A percentile compares a stretch with the other conserved stretches of the same genome.
These are phyloP conservation scores for Temnothorax nylanderi DNA, from an alignment of 1,140 invertebrate species.

Conservation along the genomic window DNA sequence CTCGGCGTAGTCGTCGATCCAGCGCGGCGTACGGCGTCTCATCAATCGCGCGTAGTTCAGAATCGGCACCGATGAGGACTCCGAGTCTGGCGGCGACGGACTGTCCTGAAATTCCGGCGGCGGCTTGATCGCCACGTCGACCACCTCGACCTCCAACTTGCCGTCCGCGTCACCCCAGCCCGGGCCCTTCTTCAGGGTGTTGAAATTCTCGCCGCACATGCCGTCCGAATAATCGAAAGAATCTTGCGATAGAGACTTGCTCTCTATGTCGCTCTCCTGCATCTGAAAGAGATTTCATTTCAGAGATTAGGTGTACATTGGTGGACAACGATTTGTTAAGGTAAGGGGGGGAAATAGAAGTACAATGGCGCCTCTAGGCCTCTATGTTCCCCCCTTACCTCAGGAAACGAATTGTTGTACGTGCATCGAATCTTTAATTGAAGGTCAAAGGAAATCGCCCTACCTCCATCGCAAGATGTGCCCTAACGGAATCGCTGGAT, in stretches of 20 bases:
- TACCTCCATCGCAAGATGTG: conserved; percentile 84
- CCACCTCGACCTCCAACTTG: conserved; percentile 82
- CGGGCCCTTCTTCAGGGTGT: conserved; percentile 92
- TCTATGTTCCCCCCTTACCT: too few species aligned
- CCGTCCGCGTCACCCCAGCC: conserved; percentile 85
- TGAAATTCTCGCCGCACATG: conserved; percentile 92
- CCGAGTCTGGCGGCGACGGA: conserved; percentile 83
- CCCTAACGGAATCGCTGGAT: conserved; percentile 85
- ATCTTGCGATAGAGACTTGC: conserved; percentile 88
- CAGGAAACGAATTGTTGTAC: too few species aligned
- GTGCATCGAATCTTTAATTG: background rate
- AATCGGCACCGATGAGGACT: conserved; percentile 79
- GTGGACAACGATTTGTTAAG: too few species aligned
- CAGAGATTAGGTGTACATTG: background rate
- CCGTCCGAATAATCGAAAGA: conserved; percentile 89
- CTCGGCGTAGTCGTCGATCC: conserved; percentile 80
- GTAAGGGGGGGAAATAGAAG: too few species aligned
- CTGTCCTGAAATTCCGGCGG: conserved; percentile 92
- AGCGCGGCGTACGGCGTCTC: conserved; percentile 73
- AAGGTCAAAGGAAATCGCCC: background rate
- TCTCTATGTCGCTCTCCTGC: conserved; percentile 89
- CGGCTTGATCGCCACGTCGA: conserved; percentile 89
- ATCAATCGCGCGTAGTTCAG: conserved; percentile 74
- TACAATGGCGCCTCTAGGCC: too few species aligned
- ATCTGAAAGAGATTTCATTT: conserved; percentile 81